Base-by-base conservation (phyloP, 1,140 invertebrate genomes). In the Andricus grossulariae region DNA sequence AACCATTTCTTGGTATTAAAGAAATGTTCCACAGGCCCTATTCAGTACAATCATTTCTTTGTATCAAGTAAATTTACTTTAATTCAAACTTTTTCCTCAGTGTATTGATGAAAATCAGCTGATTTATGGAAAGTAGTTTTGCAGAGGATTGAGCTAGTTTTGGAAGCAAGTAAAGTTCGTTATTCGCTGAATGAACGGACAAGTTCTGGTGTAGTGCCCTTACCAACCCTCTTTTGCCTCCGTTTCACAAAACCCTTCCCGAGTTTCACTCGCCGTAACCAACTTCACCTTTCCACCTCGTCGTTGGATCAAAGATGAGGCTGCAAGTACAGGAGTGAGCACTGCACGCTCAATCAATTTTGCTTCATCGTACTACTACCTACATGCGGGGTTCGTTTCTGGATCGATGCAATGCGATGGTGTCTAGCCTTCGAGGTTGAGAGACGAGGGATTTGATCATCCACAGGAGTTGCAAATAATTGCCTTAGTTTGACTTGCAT, bases 331-430 rank as follows among this genome's bases (percentile, higher is more conserved):
- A 57, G 21, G 55, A 57, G 55, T 57, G 55, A 25, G 21, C 18
- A 25, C 19, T 13, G 55, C 55, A 60, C 57, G 57, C 57, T 60
- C 57, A 60, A 60, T 60, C 57, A 60, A 60, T 60, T 60, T 60
- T 60, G 57, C 57, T 32, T 32, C 21, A 60, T 32, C 21, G 25
- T 60, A 32, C 32, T 25, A 16, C 39, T 45, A 10, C 39, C 6
- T 45, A 45, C 39, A 10, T 45, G 39, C 7, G 7, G 7, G 39
- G 21, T 55, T 18, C 18, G 19, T 21, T 25, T 25, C 8, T 57
- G 21, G 52, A 19, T 54, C 52, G 52, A 19, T 55, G 3, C 25
- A 5, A 32, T 32, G 25, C 25, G 25, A 45, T 11, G 19, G 19
- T 60, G 57, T 60, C 21, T 60, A 25, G 21, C 12, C 25, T 10